Percentiles rank a stretch among this genome's conserved stretches.
phyloP scores from a whole-genome alignment of 1,140 invertebrate genomes.

The Nasonia giraulti region DNA sequence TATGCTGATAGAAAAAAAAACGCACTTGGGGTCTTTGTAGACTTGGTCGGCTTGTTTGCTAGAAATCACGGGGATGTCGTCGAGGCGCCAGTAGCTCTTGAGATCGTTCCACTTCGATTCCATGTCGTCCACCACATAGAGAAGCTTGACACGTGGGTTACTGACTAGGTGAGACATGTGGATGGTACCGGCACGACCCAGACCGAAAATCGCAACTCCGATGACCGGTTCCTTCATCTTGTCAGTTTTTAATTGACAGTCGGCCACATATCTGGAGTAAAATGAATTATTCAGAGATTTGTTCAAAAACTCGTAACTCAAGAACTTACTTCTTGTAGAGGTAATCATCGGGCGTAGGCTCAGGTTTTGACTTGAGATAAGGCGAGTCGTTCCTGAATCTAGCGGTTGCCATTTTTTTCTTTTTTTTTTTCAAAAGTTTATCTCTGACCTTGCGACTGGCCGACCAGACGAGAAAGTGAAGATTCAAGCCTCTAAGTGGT shows the following conservation, averaged over 20 bases:
- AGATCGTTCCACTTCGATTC: conserved; percentile 71
- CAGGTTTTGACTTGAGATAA: conserved; percentile 20
- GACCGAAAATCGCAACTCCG: conserved; percentile 76
- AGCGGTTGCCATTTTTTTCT: conserved; percentile 16
- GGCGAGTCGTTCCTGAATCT: conserved; percentile 35
- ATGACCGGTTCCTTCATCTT: conserved; percentile 45
- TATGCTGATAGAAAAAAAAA: background rate
- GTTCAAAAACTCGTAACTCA: too few species aligned
- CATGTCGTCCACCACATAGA: conserved; percentile 79
- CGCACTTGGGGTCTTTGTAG: conserved; percentile 76
- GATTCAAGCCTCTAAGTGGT: background rate
- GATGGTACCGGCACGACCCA: conserved; percentile 78
- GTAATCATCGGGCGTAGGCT: conserved; percentile 60
- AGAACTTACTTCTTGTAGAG: conserved; percentile 62
- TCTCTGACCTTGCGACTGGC: background rate
- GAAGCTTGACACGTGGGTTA: conserved; percentile 75
- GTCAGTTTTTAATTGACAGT: conserved; percentile 53
- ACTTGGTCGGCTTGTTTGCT: conserved; percentile 75
- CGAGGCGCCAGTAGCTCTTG: conserved; percentile 74
- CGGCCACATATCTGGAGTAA: conserved; percentile 58
- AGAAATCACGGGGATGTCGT: conserved; percentile 72
- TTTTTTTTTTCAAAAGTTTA: background rate
- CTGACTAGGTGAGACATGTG: conserved; percentile 76
- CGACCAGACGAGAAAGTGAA: background rate
- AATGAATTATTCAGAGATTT: background rate